Evolutionary conservation across 2,888 invertebrate genomes (phyloP).

Genomic region (Scaptomyza polygonia): DNA sequence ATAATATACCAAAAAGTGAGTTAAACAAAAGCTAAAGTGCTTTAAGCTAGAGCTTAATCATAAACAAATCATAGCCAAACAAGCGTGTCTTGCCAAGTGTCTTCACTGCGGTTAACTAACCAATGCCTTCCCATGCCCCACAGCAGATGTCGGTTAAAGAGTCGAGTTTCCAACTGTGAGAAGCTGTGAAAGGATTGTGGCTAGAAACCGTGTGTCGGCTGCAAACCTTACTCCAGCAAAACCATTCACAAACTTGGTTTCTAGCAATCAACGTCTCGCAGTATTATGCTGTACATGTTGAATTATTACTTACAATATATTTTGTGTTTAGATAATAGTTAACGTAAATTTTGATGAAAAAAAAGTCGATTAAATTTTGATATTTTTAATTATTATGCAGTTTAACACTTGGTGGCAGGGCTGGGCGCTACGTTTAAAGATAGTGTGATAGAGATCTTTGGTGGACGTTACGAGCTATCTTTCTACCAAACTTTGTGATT

Average conservation of each 20-base stretch:
- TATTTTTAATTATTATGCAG: too few relatives aligned
- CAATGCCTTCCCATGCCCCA: constrained; percentile 5
- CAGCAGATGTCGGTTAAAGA: constrained; percentile 16
- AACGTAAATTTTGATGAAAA: too few relatives aligned
- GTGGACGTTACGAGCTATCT: too few relatives aligned
- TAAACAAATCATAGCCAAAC: background rate
- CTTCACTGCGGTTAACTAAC: constrained; percentile 15
- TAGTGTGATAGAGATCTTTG: too few relatives aligned
- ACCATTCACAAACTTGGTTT: constrained; percentile 1
- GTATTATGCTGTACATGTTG: constrained; percentile 1
- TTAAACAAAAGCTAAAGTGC: background rate
- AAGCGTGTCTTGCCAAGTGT: background rate
- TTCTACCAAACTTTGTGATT: too few relatives aligned
- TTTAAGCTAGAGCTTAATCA: too few relatives aligned
- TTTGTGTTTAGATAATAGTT: too few relatives aligned
- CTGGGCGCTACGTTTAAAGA: too few relatives aligned
- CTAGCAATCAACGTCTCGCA: background rate
- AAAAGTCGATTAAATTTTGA: too few relatives aligned
- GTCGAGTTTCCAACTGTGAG: constrained; percentile 10
- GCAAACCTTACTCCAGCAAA: constrained; percentile 16
- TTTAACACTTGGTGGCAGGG: too few relatives aligned
- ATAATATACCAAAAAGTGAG: background rate
- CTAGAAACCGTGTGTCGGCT: constrained; percentile 15
- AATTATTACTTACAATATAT: too few relatives aligned
- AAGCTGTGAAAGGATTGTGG: constrained; percentile 20